Evolutionary conservation across 2,888 invertebrate species (phyloP).

Genomic region (Neoaliturus tenellus): DNA sequence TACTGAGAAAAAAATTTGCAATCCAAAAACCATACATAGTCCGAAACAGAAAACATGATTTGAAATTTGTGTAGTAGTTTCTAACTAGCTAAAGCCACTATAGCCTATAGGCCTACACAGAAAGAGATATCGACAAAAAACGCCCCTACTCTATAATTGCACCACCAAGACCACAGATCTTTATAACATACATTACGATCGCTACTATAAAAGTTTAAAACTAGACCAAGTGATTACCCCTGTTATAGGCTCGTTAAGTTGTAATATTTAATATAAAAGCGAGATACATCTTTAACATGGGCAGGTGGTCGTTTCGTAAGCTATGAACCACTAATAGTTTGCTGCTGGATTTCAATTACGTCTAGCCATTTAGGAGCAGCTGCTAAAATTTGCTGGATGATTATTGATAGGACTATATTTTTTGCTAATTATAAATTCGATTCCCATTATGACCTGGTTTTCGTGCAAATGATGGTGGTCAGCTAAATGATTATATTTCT

Average conservation of each 20-base stretch:
- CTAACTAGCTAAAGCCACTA: neutral
- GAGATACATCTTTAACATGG: neutral
- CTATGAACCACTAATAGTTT: neutral
- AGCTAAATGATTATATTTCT: too few species aligned
- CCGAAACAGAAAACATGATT: too few species aligned
- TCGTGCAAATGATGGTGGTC: neutral
- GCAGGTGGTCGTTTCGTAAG: neutral
- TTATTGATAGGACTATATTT: neutral
- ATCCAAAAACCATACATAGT: too few species aligned
- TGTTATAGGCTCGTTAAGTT: constrained; percentile 1
- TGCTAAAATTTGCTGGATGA: neutral
- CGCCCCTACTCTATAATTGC: neutral
- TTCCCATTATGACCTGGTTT: neutral
- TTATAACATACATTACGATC: constrained; percentile 6
- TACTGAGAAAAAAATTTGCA: too few species aligned
- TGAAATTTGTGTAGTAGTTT: neutral
- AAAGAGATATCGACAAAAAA: neutral
- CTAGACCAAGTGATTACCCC: neutral
- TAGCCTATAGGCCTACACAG: too few species aligned
- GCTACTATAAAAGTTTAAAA: neutral
- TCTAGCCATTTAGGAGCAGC: neutral
- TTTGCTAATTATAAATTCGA: neutral
- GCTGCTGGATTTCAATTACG: neutral
- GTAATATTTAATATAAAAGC: constrained; percentile 12
- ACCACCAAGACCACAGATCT: neutral